These are phyloP conservation scores for Machaerirhynchus nigripectus DNA, from an alignment of 2,113 vertebrate species.

Conservation along the genomic window DNA sequence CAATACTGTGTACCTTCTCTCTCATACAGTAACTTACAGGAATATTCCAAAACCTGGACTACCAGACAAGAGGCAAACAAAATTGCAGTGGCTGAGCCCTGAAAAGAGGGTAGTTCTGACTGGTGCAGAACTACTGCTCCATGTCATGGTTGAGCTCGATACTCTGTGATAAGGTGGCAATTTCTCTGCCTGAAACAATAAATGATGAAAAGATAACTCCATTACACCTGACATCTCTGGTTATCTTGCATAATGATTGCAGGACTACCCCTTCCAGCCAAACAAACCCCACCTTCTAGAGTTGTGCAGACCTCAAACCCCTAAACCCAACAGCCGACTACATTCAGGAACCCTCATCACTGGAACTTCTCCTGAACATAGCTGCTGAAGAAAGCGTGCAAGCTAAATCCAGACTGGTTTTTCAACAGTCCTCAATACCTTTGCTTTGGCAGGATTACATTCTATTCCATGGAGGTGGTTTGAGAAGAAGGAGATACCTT, in stretches of 20 bases:
- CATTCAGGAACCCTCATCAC: background rate
- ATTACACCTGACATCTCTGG: background rate
- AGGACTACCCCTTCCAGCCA: background rate
- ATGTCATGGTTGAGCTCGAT: background rate
- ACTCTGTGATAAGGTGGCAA: background rate
- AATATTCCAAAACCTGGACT: background rate
- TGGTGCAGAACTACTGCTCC: background rate
- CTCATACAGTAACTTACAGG: background rate
- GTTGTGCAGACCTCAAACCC: background rate
- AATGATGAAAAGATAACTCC: background rate
- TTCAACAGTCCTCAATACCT: background rate
- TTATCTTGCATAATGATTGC: background rate
- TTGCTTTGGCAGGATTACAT: background rate
- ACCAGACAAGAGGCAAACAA: background rate
- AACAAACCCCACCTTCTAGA: background rate
- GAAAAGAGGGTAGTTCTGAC: background rate
- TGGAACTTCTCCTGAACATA: background rate
- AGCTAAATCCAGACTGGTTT: background rate
- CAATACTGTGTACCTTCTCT: background rate
- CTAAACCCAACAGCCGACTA: background rate
- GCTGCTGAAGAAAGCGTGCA: fast-evolving
- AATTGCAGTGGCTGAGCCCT: background rate
- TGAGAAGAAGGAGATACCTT: background rate
- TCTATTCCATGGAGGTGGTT: background rate
- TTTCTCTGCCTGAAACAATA: background rate